Conservation (phyloP, 1,140 invertebrate species). For the Wasmannia auropunctata region DNA sequence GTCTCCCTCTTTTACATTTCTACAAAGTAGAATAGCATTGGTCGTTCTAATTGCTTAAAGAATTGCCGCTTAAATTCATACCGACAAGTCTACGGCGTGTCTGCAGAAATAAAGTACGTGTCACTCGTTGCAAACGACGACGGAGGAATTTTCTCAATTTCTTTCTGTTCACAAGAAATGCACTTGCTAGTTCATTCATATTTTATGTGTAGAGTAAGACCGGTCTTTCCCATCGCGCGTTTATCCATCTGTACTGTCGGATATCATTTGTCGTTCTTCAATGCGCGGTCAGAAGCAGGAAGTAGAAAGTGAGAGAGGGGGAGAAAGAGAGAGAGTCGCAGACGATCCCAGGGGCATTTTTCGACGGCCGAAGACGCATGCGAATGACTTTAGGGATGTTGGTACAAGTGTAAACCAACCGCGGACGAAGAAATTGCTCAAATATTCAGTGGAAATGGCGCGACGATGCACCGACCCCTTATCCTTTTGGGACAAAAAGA, state of each 20-base stretch:
- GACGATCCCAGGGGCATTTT: background rate
- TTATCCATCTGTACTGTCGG: constrained; percentile 26
- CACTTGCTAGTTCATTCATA: constrained; percentile 44
- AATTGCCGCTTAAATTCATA: background rate
- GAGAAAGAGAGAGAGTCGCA: background rate
- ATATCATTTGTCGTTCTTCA: constrained; percentile 44
- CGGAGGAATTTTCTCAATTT: constrained; percentile 29
- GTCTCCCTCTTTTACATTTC: background rate
- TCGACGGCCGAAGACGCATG: constrained; percentile 19
- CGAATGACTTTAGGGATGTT: constrained; percentile 55
- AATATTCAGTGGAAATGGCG: constrained; percentile 34
- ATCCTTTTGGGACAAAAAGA: constrained; percentile 27
- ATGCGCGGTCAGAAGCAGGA: background rate
- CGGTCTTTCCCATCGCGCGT: background rate
- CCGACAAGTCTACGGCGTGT: background rate
- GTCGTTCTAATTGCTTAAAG: background rate
- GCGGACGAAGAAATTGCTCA: background rate
- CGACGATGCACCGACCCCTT: background rate
- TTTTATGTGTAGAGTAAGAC: constrained; percentile 29
- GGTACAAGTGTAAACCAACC: background rate
- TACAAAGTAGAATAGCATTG: background rate
- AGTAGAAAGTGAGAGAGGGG: background rate
- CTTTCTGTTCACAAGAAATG: constrained; percentile 24
- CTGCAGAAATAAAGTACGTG: background rate
- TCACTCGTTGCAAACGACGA: background rate